These are phyloP conservation scores for Lasioglossum malachurum DNA, from an alignment of 2,888 invertebrate species.

Conservation along the genomic window DNA sequence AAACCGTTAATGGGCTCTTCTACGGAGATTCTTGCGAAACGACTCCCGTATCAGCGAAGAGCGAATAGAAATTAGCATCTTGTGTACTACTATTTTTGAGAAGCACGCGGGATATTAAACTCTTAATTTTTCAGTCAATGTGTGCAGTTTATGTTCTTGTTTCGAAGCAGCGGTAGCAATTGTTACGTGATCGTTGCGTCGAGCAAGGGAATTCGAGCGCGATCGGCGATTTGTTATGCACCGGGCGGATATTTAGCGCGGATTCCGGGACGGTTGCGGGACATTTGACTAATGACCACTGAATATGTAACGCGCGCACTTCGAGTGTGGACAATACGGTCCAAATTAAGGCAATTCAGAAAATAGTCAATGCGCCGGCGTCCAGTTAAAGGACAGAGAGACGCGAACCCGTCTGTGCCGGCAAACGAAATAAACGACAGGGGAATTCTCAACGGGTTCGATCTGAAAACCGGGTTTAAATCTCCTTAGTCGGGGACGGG, in stretches of 20 bases:
- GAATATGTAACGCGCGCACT: neutral
- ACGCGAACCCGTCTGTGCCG: conserved; percentile 29
- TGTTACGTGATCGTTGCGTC: neutral
- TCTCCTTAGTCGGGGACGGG: conserved; percentile 64
- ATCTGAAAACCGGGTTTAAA: conserved; percentile 71
- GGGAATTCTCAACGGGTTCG: conserved; percentile 65
- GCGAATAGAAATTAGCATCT: no score
- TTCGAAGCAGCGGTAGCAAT: neutral
- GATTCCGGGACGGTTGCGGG: neutral
- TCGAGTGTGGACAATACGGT: conserved; percentile 21
- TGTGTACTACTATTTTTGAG: no score
- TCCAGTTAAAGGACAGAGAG: conserved; percentile 57
- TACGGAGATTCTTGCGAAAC: no score
- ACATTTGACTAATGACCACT: conserved; percentile 8
- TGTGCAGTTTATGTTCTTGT: neutral
- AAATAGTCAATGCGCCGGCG: conserved; percentile 41
- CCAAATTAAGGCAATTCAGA: conserved; percentile 38
- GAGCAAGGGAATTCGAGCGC: neutral
- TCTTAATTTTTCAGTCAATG: neutral
- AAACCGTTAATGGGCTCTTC: no score
- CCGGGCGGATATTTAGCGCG: neutral
- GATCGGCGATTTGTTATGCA: neutral
- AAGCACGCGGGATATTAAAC: no score
- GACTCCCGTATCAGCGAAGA: no score
- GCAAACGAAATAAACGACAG: conserved; percentile 62